phyloP scores from a whole-genome alignment of 2,888 invertebrate genomes.

The Phyllotreta striolata region DNA sequence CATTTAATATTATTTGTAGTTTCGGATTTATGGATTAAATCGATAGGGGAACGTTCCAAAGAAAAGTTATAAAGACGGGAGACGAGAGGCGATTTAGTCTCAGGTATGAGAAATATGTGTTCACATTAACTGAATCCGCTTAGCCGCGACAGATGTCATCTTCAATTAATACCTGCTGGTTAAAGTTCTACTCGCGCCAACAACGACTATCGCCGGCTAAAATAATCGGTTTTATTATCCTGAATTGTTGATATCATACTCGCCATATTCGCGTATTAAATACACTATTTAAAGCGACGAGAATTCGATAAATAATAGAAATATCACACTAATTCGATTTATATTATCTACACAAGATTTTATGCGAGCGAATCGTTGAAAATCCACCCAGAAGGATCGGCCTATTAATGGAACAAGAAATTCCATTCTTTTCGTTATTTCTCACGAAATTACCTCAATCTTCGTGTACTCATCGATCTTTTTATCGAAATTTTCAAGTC shows the following conservation, averaged over 20 bases:
- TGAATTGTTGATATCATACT: neutral
- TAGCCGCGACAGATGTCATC: slow-evolving; percentile 37
- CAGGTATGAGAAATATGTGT: slow-evolving; percentile 32
- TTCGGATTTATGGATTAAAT: slow-evolving; percentile 15
- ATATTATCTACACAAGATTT: too few species aligned
- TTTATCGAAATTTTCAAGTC: slow-evolving; percentile 17
- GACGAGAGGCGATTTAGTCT: slow-evolving; percentile 9
- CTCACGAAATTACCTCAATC: slow-evolving; percentile 6
- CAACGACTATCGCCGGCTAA: slow-evolving; percentile 10
- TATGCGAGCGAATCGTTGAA: too few species aligned
- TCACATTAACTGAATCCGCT: slow-evolving; percentile 36
- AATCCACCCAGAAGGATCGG: too few species aligned
- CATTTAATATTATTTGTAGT: too few species aligned
- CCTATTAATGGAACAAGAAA: too few species aligned
- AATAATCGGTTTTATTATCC: slow-evolving; percentile 11
- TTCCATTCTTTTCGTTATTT: slow-evolving; percentile 1
- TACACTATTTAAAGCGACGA: too few species aligned
- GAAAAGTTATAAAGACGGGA: slow-evolving; percentile 18
- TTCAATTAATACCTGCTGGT: slow-evolving; percentile 39
- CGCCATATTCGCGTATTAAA: too few species aligned
- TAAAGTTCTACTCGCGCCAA: slow-evolving; percentile 31
- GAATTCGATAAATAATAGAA: too few species aligned
- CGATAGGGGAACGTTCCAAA: slow-evolving; percentile 14
- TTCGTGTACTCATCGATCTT: slow-evolving; percentile 6
- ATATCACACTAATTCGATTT: too few species aligned